These are phyloP conservation scores for Prionace glauca DNA, from an alignment of 2,797 vertebrate species.

Conservation along the genomic window DNA sequence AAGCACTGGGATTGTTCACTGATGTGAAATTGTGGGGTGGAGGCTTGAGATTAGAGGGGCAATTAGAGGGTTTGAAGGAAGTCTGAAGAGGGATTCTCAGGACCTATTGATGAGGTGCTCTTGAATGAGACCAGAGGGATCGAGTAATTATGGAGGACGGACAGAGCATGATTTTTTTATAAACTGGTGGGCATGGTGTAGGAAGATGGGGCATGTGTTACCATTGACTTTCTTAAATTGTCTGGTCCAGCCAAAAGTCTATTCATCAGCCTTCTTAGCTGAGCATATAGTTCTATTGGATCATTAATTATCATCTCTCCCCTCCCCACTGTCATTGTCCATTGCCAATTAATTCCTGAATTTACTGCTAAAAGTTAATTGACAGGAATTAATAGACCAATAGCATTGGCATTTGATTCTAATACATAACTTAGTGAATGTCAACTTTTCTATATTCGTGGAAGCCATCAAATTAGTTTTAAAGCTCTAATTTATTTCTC, in stretches of 20 bases:
- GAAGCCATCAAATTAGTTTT: background rate
- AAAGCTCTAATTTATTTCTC: background rate
- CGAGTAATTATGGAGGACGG: background rate
- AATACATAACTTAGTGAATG: background rate
- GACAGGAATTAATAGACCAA: background rate
- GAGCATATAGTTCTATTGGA: background rate
- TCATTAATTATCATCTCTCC: background rate
- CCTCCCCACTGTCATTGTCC: background rate
- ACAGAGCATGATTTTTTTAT: background rate
- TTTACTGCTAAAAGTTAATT: background rate
- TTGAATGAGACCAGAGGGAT: background rate
- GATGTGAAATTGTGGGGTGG: background rate
- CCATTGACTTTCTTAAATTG: background rate
- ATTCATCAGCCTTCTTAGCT: background rate
- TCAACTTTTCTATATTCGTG: background rate
- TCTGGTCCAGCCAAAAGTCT: background rate
- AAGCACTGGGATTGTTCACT: background rate
- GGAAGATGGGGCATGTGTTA: background rate
- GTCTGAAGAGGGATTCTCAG: background rate
- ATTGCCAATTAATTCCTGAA: background rate
- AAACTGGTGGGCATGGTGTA: background rate
- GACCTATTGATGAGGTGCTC: no score
- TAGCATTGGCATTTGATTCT: background rate
- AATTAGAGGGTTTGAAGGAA: background rate
- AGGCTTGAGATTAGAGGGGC: background rate